Percentiles rank a stretch among this genome's conserved stretches.
Conservation (phyloP, 2,888 invertebrate genomes). For the Cephus spinipes region DNA sequence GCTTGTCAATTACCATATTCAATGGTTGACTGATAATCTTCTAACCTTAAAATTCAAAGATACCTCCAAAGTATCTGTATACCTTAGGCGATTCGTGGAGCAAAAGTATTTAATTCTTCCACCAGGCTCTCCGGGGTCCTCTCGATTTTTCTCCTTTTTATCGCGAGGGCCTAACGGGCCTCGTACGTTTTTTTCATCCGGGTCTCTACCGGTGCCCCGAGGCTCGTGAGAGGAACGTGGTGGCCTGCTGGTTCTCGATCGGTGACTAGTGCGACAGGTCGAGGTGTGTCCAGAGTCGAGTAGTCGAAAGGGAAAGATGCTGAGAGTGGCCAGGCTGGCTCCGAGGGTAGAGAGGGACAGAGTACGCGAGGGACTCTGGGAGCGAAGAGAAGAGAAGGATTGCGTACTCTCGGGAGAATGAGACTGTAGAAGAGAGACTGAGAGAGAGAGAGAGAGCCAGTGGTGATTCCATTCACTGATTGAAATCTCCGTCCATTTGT, state of each 20-base stretch:
- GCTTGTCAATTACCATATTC: background rate
- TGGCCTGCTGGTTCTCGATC: background rate
- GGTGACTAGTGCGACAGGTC: slow-evolving; percentile 19
- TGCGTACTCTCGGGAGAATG: slow-evolving; percentile 27
- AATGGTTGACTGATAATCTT: background rate
- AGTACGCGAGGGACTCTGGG: slow-evolving; percentile 19
- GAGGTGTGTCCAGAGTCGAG: slow-evolving; percentile 47
- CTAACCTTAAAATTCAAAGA: background rate
- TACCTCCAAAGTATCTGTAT: background rate
- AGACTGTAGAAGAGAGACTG: slow-evolving; percentile 22
- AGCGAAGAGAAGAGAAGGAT: slow-evolving; percentile 1
- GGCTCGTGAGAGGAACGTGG: slow-evolving; percentile 25
- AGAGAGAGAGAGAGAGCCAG: slow-evolving; percentile 57
- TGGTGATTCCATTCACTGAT: slow-evolving; percentile 76
- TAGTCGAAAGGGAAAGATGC: slow-evolving; percentile 33
- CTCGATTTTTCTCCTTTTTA: background rate
- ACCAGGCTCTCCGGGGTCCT: background rate
- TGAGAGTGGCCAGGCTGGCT: slow-evolving; percentile 33
- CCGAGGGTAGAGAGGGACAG: slow-evolving; percentile 33
- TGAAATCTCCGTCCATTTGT: slow-evolving; percentile 83
- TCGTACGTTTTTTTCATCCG: background rate
- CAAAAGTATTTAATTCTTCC: background rate
- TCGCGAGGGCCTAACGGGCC: background rate
- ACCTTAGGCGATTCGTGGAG: background rate
- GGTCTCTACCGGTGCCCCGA: background rate